Percentiles rank a stretch among this genome's conserved stretches.
Conservation (phyloP, 2,888 invertebrate genomes). For the Phania funesta region DNA sequence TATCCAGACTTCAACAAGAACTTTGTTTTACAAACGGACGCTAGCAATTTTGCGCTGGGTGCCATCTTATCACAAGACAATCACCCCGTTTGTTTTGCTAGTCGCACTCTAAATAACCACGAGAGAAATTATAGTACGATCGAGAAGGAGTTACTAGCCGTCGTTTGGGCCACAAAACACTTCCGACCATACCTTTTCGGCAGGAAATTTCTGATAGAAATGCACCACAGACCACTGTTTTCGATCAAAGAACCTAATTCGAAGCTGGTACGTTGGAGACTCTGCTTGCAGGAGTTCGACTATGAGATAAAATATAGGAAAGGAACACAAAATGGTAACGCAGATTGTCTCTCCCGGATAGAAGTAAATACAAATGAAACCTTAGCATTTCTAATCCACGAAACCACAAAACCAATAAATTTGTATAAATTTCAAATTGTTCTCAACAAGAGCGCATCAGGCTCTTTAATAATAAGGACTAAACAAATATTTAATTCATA, state of each 20-base stretch:
- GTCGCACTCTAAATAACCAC: slow-evolving; percentile 66
- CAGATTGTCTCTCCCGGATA: slow-evolving; percentile 8
- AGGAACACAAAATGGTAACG: slow-evolving; percentile 24
- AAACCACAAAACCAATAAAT: slow-evolving; percentile 11
- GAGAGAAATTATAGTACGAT: slow-evolving; percentile 68
- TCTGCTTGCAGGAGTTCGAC: slow-evolving; percentile 11
- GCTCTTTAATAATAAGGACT: not conserved
- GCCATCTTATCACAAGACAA: not conserved
- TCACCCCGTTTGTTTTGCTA: slow-evolving; percentile 52
- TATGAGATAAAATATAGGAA: slow-evolving; percentile 41
- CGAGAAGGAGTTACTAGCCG: not conserved
- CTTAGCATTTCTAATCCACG: not conserved
- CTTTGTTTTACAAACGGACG: not conserved
- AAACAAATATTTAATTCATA: not conserved
- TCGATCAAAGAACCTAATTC: slow-evolving; percentile 4
- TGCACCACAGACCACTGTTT: not conserved
- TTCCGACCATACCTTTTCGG: not conserved
- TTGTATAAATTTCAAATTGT: not conserved
- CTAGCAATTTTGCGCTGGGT: not conserved
- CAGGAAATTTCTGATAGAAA: not conserved
- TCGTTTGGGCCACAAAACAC: not conserved
- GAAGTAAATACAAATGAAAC: not conserved
- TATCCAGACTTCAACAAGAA: slow-evolving; percentile 47
- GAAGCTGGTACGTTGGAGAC: slow-evolving; percentile 13
- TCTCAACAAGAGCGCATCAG: not conserved